Evolutionary conservation across 2,113 vertebrate genomes (phyloP).

Genomic region (Mastomys natalensis): DNA sequence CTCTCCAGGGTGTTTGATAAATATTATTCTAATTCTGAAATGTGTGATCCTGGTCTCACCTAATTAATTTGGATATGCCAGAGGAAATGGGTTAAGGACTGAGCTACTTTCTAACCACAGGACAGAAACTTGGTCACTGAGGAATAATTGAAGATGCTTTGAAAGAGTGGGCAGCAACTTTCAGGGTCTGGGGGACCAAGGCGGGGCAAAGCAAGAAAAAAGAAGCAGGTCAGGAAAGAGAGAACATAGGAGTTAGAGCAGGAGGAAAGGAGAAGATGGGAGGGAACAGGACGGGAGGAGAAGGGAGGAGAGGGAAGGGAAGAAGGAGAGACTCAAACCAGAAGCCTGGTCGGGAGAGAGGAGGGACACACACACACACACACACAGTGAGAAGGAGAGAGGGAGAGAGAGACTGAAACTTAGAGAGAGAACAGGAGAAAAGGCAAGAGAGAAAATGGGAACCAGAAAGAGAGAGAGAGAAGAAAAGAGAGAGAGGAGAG

Average conservation of each 20-base stretch:
- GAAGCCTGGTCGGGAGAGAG: background rate
- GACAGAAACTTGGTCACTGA: slow-evolving; percentile 73
- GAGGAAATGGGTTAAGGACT: slow-evolving; percentile 83
- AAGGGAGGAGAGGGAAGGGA: no score
- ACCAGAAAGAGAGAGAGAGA: background rate
- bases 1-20: slow-evolving; percentile 76
- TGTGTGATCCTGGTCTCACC: slow-evolving; percentile 59
- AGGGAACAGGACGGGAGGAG: background rate
- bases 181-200: background rate
- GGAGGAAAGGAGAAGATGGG: background rate
- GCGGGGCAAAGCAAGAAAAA: background rate
- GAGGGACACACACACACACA: background rate
- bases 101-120: slow-evolving; percentile 78
- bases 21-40: slow-evolving; percentile 82
- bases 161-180: background rate
- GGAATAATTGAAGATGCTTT: background rate
- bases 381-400: no score
- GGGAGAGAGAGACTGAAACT: no score
- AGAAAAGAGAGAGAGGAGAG: background rate
- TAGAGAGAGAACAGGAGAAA: no score
- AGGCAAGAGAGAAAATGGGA: background rate
- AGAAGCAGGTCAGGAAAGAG: background rate
- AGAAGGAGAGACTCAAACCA: background rate
- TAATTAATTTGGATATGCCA: slow-evolving; percentile 80
- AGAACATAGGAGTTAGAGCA: background rate